A percentile compares a stretch with the other conserved stretches of the same genome.
These are phyloP conservation scores for Poecilia velifera DNA, from an alignment of 2,797 vertebrate species.

Conservation along the genomic window DNA sequence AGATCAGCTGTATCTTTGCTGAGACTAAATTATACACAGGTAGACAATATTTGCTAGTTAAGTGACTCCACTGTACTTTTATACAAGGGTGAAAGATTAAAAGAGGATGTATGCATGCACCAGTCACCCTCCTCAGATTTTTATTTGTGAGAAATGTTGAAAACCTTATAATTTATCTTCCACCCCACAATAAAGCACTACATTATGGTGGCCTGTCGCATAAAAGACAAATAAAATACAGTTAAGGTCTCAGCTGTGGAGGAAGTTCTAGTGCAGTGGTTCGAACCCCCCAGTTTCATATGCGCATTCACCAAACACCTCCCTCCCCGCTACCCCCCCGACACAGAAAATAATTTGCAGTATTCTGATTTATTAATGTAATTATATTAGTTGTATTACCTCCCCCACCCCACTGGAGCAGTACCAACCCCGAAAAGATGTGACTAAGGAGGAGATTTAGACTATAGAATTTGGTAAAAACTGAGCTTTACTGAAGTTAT, in stretches of 20 bases:
- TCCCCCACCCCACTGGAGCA: too few species aligned
- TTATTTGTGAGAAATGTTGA: not conserved
- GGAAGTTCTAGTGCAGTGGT: not conserved
- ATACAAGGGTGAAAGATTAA: not conserved
- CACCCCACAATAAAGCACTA: not conserved
- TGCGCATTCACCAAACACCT: too few species aligned
- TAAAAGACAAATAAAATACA: not conserved
- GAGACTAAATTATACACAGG: not conserved
- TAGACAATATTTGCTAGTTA: not conserved
- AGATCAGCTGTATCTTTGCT: not conserved
- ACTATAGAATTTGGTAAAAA: too few species aligned
- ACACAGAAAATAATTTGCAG: too few species aligned
- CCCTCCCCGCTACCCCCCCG: too few species aligned
- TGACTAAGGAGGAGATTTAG: too few species aligned
- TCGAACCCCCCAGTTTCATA: too few species aligned
- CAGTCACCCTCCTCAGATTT: not conserved
- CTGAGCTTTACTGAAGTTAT: too few species aligned
- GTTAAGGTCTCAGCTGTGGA: not conserved
- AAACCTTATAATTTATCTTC: not conserved
- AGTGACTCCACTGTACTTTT: not conserved
- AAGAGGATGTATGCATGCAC: not conserved
- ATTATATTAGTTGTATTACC: too few species aligned
- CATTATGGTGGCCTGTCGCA: not conserved
- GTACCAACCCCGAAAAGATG: too few species aligned
- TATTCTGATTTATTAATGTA: too few species aligned